Base-by-base conservation (phyloP, 2,888 invertebrate genomes). In the Eulithis prunata region DNA sequence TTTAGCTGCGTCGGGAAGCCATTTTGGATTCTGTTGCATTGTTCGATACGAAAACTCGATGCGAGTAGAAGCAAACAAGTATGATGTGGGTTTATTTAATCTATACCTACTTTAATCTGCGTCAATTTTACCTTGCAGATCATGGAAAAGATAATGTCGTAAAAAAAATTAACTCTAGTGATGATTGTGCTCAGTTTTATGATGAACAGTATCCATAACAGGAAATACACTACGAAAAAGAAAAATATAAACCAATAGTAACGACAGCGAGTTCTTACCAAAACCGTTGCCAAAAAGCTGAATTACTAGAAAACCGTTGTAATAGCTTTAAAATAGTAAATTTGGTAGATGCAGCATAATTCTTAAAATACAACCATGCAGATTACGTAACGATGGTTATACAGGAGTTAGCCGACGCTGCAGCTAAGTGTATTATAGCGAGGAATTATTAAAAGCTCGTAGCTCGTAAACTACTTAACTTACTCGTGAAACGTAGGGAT, bases 401-500 rank as follows among this genome's bases (percentile, higher is more conserved):
- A 51, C 65, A 41, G 45, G 32, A 53, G 58, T 47, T 54, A 21
- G 54, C 43, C 51, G 49, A 59, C 59, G 4, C 63, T 55, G 64
- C 60, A 62, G 64, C 54, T 64, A 55, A 65, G 61, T 66, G 71
- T 63, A 69, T 66, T 73, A 70, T 56, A 56, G 66, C 53, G 58
- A 51, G 62, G 70, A 70, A 70, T 73, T 61, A 73, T 71, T 64
- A 71, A 58, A 68, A 69, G 66, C 52, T 53, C 60, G 62, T 46
- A 47, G 58, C 62, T 67, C 57, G 70, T 70, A 66, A 68, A 69
- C 71, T 71, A 64, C 70, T 73, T 67, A 67, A 70, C 71, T 70
- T 68, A 67, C 60, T 53, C 47, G 61, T 38, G 61, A 21, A 61
- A 47, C 10, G 4, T 58, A 62, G 64, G 55, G 61, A 55, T 51